Evolutionary conservation across 2,888 invertebrate genomes (phyloP), one percentile per base, ranked within the genome.

Genomic region (Sipha maydis): DNA sequence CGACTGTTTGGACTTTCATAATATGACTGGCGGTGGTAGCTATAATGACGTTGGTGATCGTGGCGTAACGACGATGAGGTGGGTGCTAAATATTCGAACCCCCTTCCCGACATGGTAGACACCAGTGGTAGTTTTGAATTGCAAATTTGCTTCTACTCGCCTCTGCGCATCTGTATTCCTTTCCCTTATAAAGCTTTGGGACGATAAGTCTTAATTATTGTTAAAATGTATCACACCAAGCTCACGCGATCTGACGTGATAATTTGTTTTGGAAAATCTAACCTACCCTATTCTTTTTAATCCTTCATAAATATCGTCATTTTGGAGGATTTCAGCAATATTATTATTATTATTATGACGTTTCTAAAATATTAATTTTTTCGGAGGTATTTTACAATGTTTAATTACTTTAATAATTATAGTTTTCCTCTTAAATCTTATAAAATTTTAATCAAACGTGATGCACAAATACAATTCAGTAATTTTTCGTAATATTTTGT

Each of bases 141-240:
- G 79, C 86, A 86, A 86, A 86, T 86, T 86, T 67, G 54, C 38
- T 28, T 41, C 69, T 34, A 48, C 48, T 56, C 71, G 69, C 21
- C 28, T 2, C 41, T 61, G 14, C 48, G n/a, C 28, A 75, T 25
- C 38, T 7, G 3, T 25, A 25, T 61, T 71, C 19, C 48, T 11
- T 67, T 48, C 67, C n/a, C 34, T 14, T 21, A 77, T 19, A 69
- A 71, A 69, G 85, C 69, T 85, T 69, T 25, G 21, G 41, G 25
- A 73, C 71, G 79, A 86, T 86, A 86, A 86, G 73, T 86, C 86
- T 79, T 86, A 79, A 79, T 79, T 86, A 86, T 86, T 86, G 71
- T 79, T 79, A 34, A 78, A 86, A 85, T 71, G n/a, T 78, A 69
- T 84, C 84, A 31, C 25, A 41, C 76, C 38, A 34, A 76, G 31